These are phyloP conservation scores for Porphyrio hochstetteri DNA, from an alignment of 2,113 vertebrate genomes.

Conservation along the genomic window DNA sequence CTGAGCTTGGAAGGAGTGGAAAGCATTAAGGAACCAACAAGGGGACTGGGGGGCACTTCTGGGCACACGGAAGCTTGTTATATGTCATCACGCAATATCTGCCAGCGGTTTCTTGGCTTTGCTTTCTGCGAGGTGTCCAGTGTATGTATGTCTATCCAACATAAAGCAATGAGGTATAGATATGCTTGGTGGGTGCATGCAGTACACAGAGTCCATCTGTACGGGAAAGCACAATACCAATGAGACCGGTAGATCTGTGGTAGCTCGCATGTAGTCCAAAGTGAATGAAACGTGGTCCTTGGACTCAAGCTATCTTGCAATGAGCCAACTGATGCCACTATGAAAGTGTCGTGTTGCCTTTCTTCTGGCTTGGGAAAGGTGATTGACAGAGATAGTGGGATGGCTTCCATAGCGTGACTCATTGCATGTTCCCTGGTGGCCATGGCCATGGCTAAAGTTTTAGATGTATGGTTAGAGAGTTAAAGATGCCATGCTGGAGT, in stretches of 20 bases:
- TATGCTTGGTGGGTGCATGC: fast-evolving
- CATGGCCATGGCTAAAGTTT: not conserved
- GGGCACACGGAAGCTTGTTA: not conserved
- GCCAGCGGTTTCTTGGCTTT: not conserved
- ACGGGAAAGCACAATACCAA: not conserved
- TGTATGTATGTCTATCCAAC: not conserved
- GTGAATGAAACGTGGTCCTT: not conserved
- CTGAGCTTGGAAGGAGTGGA: not conserved
- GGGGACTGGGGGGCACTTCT: not conserved
- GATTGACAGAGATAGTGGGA: not conserved
- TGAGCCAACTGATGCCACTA: not conserved
- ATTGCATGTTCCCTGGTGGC: not conserved
- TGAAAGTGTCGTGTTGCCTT: not conserved
- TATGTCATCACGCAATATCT: not conserved
- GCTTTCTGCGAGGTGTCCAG: not conserved
- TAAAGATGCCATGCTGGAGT: not conserved
- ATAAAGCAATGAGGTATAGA: not conserved
- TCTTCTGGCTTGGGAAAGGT: not conserved
- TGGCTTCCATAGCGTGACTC: not conserved
- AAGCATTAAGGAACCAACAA: not conserved
- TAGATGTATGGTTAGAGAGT: not conserved
- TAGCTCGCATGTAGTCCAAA: not conserved
- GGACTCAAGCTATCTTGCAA: not conserved
- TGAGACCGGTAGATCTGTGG: not conserved
- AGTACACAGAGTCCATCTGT: not conserved